These are phyloP conservation scores for Tortricodes alternella DNA, from an alignment of 2,888 invertebrate genomes.

Conservation along the genomic window DNA sequence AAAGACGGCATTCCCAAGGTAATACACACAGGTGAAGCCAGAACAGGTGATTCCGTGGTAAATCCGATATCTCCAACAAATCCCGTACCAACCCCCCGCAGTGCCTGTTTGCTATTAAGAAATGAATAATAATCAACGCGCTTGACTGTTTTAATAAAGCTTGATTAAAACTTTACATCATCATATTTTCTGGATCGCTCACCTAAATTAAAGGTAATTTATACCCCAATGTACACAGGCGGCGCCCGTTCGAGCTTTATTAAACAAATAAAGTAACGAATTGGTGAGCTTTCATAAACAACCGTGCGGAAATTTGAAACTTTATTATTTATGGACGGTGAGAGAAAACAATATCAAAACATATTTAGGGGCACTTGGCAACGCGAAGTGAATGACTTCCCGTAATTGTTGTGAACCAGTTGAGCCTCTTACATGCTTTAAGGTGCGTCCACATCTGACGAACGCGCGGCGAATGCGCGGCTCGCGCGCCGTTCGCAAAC, in stretches of 20 bases:
- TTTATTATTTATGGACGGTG: constrained; percentile 64
- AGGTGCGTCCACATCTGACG: too few species aligned
- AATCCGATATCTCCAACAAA: constrained; percentile 6
- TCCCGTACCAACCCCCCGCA: constrained; percentile 4
- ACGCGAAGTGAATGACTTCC: background rate
- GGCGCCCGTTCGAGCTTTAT: constrained; percentile 71
- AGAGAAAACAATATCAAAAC: constrained; percentile 52
- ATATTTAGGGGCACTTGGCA: constrained; percentile 45
- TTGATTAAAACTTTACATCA: constrained; percentile 76
- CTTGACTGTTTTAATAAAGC: constrained; percentile 60
- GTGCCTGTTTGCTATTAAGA: constrained; percentile 18
- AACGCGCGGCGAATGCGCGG: too few species aligned
- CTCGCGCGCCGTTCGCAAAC: too few species aligned
- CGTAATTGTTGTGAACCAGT: background rate
- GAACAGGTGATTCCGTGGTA: too few species aligned
- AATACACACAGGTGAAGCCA: too few species aligned
- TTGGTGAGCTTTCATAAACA: constrained; percentile 69
- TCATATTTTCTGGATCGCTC: constrained; percentile 78
- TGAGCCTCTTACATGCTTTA: too few species aligned
- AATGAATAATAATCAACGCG: constrained; percentile 28
- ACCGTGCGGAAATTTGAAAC: constrained; percentile 65
- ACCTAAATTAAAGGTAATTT: constrained; percentile 80
- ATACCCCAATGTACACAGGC: constrained; percentile 72
- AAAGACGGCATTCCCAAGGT: too few species aligned
- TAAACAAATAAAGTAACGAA: constrained; percentile 79